Evolutionary conservation across 2,888 invertebrate species (phyloP).

Genomic region (Andrena fulva): DNA sequence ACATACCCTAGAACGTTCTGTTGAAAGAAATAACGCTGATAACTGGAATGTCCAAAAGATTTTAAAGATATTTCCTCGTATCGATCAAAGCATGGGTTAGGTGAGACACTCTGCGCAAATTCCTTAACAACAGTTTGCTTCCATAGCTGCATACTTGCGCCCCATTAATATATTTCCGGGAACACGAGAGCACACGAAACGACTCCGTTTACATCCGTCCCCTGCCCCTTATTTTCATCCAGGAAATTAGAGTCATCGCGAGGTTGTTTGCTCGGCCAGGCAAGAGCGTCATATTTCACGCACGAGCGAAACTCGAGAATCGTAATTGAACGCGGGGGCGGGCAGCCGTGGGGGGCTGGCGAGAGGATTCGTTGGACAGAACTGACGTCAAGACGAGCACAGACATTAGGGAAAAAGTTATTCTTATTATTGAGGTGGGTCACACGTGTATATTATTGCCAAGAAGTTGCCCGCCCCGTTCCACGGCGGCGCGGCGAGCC

Average conservation of each 20-base stretch:
- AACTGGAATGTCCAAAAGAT: too few species aligned
- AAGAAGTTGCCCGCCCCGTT: constrained; percentile 68
- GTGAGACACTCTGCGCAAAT: neutral
- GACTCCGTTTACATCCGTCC: constrained; percentile 10
- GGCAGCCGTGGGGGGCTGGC: neutral
- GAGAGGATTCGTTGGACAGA: constrained; percentile 52
- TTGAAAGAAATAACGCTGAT: too few species aligned
- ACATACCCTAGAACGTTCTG: too few species aligned
- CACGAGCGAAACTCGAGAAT: constrained; percentile 61
- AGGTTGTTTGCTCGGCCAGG: constrained; percentile 41
- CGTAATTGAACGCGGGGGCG: constrained; percentile 59
- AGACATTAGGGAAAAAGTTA: constrained; percentile 67
- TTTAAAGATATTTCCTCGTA: neutral
- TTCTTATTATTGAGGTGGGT: constrained; percentile 73
- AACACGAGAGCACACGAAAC: constrained; percentile 12
- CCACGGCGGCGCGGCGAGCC: constrained; percentile 41
- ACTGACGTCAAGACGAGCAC: constrained; percentile 51
- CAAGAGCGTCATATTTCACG: constrained; percentile 58
- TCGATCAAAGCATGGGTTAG: neutral
- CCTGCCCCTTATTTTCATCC: constrained; percentile 28
- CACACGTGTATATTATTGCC: constrained; percentile 80
- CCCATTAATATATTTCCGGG: constrained; percentile 26
- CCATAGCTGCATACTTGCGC: neutral
- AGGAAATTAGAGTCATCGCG: constrained; percentile 57
- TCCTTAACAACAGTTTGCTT: neutral